Base-by-base conservation (phyloP, 2,888 invertebrate genomes). In the Macaria notata region DNA sequence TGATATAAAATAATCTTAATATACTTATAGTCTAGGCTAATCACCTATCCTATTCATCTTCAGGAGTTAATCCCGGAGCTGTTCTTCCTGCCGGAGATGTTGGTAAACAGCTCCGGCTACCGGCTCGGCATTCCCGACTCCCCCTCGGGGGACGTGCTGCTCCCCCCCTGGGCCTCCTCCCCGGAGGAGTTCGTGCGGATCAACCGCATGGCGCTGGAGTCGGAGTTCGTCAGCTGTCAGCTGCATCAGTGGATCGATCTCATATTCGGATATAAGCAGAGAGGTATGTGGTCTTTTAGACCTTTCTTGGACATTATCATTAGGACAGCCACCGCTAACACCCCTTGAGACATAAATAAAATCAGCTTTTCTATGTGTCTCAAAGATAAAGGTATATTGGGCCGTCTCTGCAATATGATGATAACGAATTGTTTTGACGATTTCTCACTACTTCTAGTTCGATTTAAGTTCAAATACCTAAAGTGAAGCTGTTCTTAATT, bases 181-280 rank as follows among this genome's bases (percentile, higher is more conserved):
- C 98, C 99, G 0, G 99, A 99, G 88, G 99, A 99, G 92, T 99
- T 99, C 84, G 96, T 99, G 59, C 92, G 99, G 64, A 97, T 99
- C 75, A 98, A 99, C 92, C 94, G 99, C 78, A 98, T 99, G 98
- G 99, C 99, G 3, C 92, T 99, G 54, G 99, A 99, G 86, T 99
- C 99, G 0, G 99, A 99, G 90, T 98, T 99, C 81, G 99, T 99
- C 19, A 99, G 99, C 61, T 99, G 99, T 82, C 99, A 99, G 89
- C 93, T 99, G 67, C 99, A 99, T 81, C 99, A 99, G 85, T 99
- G 99, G 99, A 99, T 99, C 73, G 99, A 99, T 87, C 93, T 99
- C 66, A 98, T 99, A 76, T 99, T 99, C 83, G 99, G 99, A 65
- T 99, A 99, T 88, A 99, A 99, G 84, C 99, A 99, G 82, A 94